Conservation (phyloP, 2,888 invertebrate genomes). For the Sipha maydis region DNA sequence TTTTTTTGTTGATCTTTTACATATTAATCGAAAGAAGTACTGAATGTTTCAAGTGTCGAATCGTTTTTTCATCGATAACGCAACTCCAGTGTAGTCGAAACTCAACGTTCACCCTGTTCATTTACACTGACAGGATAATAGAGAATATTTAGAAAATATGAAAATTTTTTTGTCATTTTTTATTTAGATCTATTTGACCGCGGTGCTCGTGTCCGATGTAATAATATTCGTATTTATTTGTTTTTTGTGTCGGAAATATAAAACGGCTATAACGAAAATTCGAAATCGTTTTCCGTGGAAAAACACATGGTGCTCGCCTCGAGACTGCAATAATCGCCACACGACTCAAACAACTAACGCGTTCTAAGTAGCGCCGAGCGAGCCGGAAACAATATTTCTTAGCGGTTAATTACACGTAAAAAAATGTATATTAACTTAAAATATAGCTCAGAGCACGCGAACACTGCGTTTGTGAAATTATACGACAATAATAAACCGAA, state of each 20-base stretch:
- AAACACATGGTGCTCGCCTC: neutral
- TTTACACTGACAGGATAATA: no score
- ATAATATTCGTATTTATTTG: no score
- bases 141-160: no score
- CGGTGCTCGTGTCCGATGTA: no score
- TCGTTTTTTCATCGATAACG: no score
- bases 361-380: constrained; percentile 4
- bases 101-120: no score
- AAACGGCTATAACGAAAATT: constrained; percentile 8
- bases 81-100: no score
- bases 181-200: no score
- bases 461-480: constrained; percentile 32
- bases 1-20: no score
- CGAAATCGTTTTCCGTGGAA: neutral
- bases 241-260: neutral
- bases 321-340: neutral
- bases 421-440: neutral
- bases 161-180: no score
- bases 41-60: no score
- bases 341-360: neutral
- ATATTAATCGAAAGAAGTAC: no score
- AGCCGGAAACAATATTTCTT: constrained; percentile 38
- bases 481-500: constrained; percentile 44
- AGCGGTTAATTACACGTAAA: constrained; percentile 39
- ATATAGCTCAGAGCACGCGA: neutral